A percentile compares a stretch with the other conserved stretches of the same genome.
phyloP scores from a whole-genome alignment of 2,888 invertebrate genomes.

The Xanthostigma xanthostigma region DNA sequence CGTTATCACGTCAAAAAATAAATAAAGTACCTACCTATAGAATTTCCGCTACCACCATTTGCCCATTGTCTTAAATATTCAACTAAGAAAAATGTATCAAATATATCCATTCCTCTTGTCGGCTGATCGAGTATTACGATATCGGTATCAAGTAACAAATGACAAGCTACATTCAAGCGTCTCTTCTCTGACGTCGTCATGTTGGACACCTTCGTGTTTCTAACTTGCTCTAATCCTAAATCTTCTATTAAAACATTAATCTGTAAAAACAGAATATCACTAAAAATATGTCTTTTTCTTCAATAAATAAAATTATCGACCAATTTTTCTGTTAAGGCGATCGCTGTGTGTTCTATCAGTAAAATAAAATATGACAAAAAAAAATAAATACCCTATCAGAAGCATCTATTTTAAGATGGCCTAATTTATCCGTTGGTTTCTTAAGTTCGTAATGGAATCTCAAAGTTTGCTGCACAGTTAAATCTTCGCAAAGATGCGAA shows the following conservation, averaged over 20 bases:
- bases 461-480: conserved; percentile 83
- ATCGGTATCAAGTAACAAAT: conserved; percentile 72
- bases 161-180: conserved; percentile 78
- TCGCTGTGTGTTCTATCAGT: neutral
- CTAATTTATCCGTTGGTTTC: conserved; percentile 42
- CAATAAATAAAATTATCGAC: too few relatives aligned
- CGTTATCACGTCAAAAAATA: too few relatives aligned
- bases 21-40: conserved; percentile 19
- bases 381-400: conserved; percentile 46
- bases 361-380: conserved; percentile 1
- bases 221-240: conserved; percentile 76
- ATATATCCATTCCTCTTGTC: conserved; percentile 80
- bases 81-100: conserved; percentile 88
- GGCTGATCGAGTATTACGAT: conserved; percentile 80
- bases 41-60: conserved; percentile 28
- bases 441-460: conserved; percentile 67
- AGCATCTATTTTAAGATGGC: conserved; percentile 53
- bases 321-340: neutral
- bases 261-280: conserved; percentile 30
- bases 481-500: conserved; percentile 62
- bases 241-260: conserved; percentile 83
- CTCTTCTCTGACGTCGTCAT: conserved; percentile 79
- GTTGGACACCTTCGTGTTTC: conserved; percentile 70
- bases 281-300: neutral
- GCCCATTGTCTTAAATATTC: conserved; percentile 91